These are phyloP conservation scores for Crenuchus spilurus DNA, from an alignment of 2,797 vertebrate species.

Conservation along the genomic window DNA sequence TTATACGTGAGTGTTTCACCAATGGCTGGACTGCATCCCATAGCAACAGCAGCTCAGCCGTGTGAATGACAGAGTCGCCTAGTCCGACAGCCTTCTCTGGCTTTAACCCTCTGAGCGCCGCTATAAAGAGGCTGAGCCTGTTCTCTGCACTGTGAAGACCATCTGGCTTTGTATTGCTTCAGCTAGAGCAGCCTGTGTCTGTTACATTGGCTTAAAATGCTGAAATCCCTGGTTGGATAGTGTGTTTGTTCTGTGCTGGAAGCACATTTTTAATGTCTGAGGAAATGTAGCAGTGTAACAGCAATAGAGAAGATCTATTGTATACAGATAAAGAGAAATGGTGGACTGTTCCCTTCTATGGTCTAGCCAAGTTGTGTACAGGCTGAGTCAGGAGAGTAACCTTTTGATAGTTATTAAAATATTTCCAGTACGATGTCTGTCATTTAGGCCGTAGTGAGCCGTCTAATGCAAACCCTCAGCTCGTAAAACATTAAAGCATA, in stretches of 20 bases:
- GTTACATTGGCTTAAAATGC: neutral
- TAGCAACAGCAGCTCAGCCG: conserved; percentile 80
- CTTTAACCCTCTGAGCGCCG: conserved; percentile 71
- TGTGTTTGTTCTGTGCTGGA: neutral
- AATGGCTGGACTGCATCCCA: conserved; percentile 76
- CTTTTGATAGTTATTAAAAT: neutral
- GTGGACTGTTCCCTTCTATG: neutral
- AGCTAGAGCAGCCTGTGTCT: neutral
- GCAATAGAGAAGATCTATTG: neutral
- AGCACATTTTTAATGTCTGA: neutral
- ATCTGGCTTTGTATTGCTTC: conserved; percentile 27
- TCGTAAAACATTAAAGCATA: conserved; percentile 29
- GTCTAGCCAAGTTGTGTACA: neutral
- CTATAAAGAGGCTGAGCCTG: conserved; percentile 38
- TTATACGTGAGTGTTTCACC: conserved; percentile 53
- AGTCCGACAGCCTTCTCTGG: conserved; percentile 69
- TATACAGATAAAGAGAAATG: neutral
- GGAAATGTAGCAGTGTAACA: neutral
- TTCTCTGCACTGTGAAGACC: conserved; percentile 18
- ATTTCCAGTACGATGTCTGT: conserved; percentile 2
- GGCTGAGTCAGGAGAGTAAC: neutral
- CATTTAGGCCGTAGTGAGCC: neutral
- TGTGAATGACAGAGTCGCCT: conserved; percentile 75
- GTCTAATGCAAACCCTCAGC: neutral
- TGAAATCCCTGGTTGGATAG: conserved; percentile 2